Evolutionary conservation across 2,888 invertebrate species (phyloP).

Genomic region (Coecobrya sp.): DNA sequence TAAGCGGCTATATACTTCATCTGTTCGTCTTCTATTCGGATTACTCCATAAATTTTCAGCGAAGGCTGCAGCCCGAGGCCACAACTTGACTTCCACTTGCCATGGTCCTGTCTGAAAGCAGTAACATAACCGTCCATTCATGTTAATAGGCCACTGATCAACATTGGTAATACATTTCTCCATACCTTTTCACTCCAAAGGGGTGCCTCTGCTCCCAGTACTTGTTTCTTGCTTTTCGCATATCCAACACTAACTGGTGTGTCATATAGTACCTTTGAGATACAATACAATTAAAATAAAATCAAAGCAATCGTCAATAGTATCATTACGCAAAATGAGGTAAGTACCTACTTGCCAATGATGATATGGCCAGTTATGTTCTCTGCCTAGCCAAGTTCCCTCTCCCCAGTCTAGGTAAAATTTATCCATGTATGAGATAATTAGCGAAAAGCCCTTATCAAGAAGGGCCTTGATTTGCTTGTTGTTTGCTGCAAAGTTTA

Average conservation of each 20-base stretch:
- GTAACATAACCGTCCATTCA: background rate
- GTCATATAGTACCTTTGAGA: conserved; percentile 8
- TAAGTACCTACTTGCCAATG: conserved; percentile 80
- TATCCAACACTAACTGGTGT: background rate
- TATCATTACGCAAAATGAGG: background rate
- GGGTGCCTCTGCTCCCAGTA: conserved; percentile 88
- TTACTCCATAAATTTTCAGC: conserved; percentile 95
- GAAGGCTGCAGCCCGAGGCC: conserved; percentile 94
- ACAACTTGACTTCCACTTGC: conserved; percentile 90
- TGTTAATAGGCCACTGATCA: background rate
- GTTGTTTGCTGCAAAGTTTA: conserved; percentile 89
- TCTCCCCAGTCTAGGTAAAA: conserved; percentile 94
- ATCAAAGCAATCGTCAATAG: no score
- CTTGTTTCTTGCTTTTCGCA: conserved; percentile 24
- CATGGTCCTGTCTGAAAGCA: conserved; percentile 80
- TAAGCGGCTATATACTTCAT: conserved; percentile 87
- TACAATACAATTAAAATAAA: background rate
- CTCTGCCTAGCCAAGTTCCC: conserved; percentile 84
- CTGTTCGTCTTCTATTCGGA: conserved; percentile 88
- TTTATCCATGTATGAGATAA: conserved; percentile 95
- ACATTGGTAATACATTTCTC: background rate
- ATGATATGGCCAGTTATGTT: conserved; percentile 79
- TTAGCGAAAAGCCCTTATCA: conserved; percentile 92
- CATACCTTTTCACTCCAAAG: conserved; percentile 94
- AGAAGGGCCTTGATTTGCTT: conserved; percentile 89